A percentile compares a stretch with the other conserved stretches of the same genome.
phyloP scores from a whole-genome alignment of 2,797 vertebrate species.

The Urosaurus nigricauda region DNA sequence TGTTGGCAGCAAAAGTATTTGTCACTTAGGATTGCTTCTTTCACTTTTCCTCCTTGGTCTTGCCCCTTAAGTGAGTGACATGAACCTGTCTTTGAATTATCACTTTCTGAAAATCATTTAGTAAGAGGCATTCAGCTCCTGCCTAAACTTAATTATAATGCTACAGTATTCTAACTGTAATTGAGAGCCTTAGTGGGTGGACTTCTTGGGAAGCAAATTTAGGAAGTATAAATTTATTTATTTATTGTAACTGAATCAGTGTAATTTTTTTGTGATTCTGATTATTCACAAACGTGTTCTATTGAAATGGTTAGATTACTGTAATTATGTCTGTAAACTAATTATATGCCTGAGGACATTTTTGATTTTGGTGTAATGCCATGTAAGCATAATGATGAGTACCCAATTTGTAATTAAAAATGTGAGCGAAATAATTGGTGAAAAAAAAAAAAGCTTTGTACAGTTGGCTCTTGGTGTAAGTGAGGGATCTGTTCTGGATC shows the following conservation, averaged over 20 bases:
- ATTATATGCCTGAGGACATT: constrained; percentile 18
- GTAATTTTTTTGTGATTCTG: constrained; percentile 17
- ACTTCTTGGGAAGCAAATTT: neutral
- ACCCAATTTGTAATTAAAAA: constrained; percentile 5
- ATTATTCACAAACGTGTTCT: constrained; percentile 2
- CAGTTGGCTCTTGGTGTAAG: no score
- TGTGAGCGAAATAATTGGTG: neutral
- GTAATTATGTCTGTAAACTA: constrained; percentile 13
- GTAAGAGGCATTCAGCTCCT: neutral
- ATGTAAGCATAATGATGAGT: constrained; percentile 2
- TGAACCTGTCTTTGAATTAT: neutral
- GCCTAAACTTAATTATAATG: neutral
- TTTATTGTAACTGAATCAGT: neutral
- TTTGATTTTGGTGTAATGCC: neutral
- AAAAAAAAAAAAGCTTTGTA: neutral
- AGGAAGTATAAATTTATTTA: neutral
- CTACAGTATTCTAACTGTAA: constrained; percentile 6
- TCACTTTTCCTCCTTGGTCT: neutral
- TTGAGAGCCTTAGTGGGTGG: neutral
- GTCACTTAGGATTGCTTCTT: fast-evolving
- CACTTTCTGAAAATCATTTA: neutral
- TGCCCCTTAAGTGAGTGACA: neutral
- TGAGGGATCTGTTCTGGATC: no score
- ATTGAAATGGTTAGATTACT: constrained; percentile 26
- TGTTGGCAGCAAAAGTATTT: neutral